phyloP scores from a whole-genome alignment of 1,140 invertebrate genomes.

The Scaptodrosophila lebanonensis region DNA sequence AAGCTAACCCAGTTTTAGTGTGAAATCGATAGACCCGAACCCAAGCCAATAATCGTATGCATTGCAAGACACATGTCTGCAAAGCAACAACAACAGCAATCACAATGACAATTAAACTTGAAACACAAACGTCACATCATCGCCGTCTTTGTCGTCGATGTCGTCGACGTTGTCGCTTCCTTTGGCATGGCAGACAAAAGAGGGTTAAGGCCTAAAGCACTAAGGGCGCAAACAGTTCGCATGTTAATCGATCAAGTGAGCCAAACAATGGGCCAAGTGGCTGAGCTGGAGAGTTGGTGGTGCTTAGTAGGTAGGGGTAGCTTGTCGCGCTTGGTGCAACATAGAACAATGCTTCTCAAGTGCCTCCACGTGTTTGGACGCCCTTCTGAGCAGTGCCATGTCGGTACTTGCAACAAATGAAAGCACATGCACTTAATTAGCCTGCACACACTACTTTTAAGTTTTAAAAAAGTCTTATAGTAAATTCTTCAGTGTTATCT shows the following conservation, averaged over 20 bases:
- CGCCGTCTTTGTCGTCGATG: neutral
- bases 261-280: conserved; percentile 17
- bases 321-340: too few species aligned
- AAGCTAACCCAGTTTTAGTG: conserved; percentile 42
- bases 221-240: conserved; percentile 22
- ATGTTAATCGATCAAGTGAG: conserved; percentile 56
- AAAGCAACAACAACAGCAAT: neutral
- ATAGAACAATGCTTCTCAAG: too few species aligned
- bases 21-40: conserved; percentile 52
- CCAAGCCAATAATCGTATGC: conserved; percentile 14
- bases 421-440: too few species aligned
- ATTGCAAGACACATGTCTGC: neutral
- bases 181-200: conserved; percentile 46
- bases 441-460: too few species aligned
- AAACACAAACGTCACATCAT: conserved; percentile 46
- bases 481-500: too few species aligned
- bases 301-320: too few species aligned
- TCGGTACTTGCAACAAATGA: too few species aligned
- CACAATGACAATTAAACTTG: conserved; percentile 65
- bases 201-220: conserved; percentile 54
- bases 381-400: too few species aligned
- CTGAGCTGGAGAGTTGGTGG: conserved; percentile 20
- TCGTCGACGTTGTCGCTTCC: conserved; percentile 20
- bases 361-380: too few species aligned
- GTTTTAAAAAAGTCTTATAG: too few species aligned